Evolutionary conservation across 2,797 vertebrate genomes (phyloP), one percentile per base, ranked within the genome.

Genomic region (Neoniphon sammara): DNA sequence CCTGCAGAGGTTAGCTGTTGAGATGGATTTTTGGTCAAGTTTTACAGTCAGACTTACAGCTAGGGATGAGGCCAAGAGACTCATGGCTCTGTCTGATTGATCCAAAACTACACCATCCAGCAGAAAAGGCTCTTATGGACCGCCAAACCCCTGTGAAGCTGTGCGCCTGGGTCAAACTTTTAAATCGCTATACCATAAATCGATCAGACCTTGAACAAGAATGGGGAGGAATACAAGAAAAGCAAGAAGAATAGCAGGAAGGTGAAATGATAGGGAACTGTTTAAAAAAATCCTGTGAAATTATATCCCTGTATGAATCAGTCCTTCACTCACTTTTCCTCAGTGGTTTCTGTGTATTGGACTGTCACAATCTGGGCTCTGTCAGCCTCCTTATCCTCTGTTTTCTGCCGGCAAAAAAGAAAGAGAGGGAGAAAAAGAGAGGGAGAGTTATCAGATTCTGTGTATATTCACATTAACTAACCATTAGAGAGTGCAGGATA

Each of bases 311-410:
- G 15, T 69, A 52, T 54, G 52, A 78, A n/a, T 21, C 1, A 6
- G 8, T 30, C 27, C 17, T 80, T 18, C 47, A 91, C 95, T 96
- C 89, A 99, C 97, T 95, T 96, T 81, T 96, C 78, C 42, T 89
- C 90, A 55, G 93, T 82, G 9, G 94, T 93, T 80, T 96, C 95
- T 31, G 93, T 94, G 81, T 98, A 97, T 66, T 95, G 95, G 84
- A 97, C 93, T 1, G 96, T 93, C 89, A 97, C 88, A 44, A 98
- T 93, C 84, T 96, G 96, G 47, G 95, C 94, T 56, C 89, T 87
- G 34, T 91, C 89, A 27, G 88, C 92, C 80, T 94, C 94, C 64
- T 93, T 91, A 52, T 90, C 93, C 49, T 91, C 82, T 3, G 91
- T 86, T 88, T 94, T 96, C 97, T 99, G 83, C 44, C 76, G 7